Evolutionary conservation across 2,888 invertebrate genomes (phyloP), one percentile per base, ranked within the genome.

Genomic region (Diaperis boleti): DNA sequence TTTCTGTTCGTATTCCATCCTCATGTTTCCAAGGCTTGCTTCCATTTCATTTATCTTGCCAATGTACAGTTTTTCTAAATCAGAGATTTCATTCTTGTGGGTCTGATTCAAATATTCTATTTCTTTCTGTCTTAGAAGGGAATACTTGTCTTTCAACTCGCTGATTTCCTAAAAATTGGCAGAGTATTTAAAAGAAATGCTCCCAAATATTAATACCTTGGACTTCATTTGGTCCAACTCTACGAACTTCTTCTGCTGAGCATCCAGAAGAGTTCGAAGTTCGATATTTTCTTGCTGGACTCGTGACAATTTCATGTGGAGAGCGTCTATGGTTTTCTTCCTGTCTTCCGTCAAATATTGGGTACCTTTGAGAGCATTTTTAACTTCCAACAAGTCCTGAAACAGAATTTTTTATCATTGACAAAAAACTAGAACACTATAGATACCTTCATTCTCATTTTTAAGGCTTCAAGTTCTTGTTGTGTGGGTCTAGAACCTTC

Each of bases 381-480:
- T 61, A 8, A 61, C 61, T 37, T 61, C 61, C 5, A 54, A 10
- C 31, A 61, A 61, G 29, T 61, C 61, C 47, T 50, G 33, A 10
- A 33, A 33, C 3, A 18, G n/a, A 47, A 47, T 8, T 31, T n/a
- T 6, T 20, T 35, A 20, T 50, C 33, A 31, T 26, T 26, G n/a
- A 26, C 20, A 20, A 20, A 20, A 4, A 20, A 20, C 20, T 4
- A 4, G 20, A 6, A 4, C 4, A 20, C 20, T 20, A 6, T 20
- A 4, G 8, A 33, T 8, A 56, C 56, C 56, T 45, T 54, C 54
- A 61, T 54, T 33, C 61, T 18, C 37, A 37, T 14, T 47, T 61
- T 61, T 4, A 61, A n/a, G 7, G 54, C 54, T 7, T 54, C 54
- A 1, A 61, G 10, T 45, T 61, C 61, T 44, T 50, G 29, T 3